phyloP scores from a whole-genome alignment of 1,140 invertebrate species.

The Vanessa tameamea region DNA sequence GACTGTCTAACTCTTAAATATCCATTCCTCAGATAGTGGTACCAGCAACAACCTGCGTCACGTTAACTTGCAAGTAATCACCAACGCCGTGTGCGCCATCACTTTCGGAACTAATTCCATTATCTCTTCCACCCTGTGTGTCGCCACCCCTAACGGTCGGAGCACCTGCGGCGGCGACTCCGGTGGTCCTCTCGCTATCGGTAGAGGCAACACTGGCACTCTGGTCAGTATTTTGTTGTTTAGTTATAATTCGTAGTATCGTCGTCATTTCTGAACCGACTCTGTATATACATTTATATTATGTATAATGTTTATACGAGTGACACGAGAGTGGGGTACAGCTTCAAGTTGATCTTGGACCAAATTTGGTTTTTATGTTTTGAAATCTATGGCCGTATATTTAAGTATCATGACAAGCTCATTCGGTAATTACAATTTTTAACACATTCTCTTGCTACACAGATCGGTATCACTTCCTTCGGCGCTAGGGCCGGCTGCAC shows the following conservation, averaged over 20 bases:
- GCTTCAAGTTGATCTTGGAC: too few species aligned
- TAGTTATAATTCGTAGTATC: background rate
- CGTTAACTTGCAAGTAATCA: slow-evolving; percentile 51
- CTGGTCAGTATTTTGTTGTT: slow-evolving; percentile 26
- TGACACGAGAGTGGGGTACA: too few species aligned
- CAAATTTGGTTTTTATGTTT: too few species aligned
- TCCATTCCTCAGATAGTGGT: background rate
- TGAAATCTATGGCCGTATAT: too few species aligned
- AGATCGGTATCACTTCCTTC: slow-evolving; percentile 42
- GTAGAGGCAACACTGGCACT: slow-evolving; percentile 15
- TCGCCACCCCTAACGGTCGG: background rate
- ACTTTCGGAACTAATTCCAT: slow-evolving; percentile 27
- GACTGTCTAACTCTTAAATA: background rate
- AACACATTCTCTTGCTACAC: background rate
- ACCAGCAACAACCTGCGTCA: slow-evolving; percentile 33
- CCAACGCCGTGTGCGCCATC: slow-evolving; percentile 44
- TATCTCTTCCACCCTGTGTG: slow-evolving; percentile 3
- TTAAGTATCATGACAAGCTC: too few species aligned
- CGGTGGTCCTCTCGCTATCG: slow-evolving; percentile 27
- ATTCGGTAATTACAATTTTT: too few species aligned
- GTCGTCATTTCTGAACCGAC: too few species aligned
- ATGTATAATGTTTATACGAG: too few species aligned
- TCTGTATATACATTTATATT: too few species aligned
- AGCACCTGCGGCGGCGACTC: slow-evolving; percentile 31
- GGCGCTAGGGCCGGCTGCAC: slow-evolving; percentile 25